These are phyloP conservation scores for Drosophila sp. DNA, from an alignment of 1,140 invertebrate genomes.

Conservation along the genomic window DNA sequence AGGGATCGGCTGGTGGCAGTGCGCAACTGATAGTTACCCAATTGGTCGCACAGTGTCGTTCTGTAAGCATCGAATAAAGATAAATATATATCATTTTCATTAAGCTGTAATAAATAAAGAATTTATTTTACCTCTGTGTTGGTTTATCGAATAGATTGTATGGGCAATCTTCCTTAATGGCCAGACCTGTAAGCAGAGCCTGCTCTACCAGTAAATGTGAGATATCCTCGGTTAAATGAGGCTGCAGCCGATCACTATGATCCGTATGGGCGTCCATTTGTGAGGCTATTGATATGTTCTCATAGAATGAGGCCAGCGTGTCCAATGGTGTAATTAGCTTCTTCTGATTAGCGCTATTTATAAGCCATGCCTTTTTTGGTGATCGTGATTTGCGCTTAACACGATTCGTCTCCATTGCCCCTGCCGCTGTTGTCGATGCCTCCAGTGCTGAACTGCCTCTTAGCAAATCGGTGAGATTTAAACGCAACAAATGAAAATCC, in stretches of 20 bases:
- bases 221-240: conserved; percentile 62
- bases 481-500: conserved; percentile 63
- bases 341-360: conserved; percentile 43
- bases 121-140: conserved; percentile 50
- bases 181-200: conserved; percentile 62
- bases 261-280: conserved; percentile 43
- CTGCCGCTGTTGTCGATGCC: conserved; percentile 24
- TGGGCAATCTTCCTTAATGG: conserved; percentile 47
- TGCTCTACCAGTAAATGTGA: conserved; percentile 69
- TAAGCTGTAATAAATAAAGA: too few relatives aligned
- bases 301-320: conserved; percentile 62
- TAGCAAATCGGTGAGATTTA: conserved; percentile 64
- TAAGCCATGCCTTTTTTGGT: conserved; percentile 72
- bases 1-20: conserved; percentile 57
- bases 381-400: conserved; percentile 70
- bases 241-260: conserved; percentile 56
- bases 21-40: conserved; percentile 55
- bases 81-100: too few relatives aligned
- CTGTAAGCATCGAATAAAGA: conserved; percentile 5
- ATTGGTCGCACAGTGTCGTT: conserved; percentile 43
- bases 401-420: background rate
- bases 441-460: conserved; percentile 38
- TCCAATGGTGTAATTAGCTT: conserved; percentile 37
- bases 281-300: conserved; percentile 70
- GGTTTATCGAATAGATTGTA: conserved; percentile 76